These are phyloP conservation scores for Unio delphinus DNA, from an alignment of 2,888 invertebrate species.

Conservation along the genomic window DNA sequence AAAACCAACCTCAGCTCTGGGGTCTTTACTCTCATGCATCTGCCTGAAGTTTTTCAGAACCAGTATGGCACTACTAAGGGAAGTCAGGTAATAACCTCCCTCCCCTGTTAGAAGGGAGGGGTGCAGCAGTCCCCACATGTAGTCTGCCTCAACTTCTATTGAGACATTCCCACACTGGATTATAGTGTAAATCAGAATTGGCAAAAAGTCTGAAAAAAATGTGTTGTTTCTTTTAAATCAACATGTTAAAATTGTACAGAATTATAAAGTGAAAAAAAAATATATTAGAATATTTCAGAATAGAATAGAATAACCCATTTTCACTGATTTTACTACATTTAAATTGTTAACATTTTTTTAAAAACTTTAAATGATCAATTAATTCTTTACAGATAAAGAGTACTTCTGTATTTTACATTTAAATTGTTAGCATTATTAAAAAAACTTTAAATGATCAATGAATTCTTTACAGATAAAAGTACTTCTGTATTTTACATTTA, in stretches of 20 bases:
- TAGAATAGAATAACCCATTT: not conserved
- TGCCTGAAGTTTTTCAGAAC: conserved; percentile 81
- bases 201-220: conserved; percentile 83
- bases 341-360: not conserved
- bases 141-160: conserved; percentile 95
- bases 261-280: not conserved
- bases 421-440: not conserved
- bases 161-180: conserved; percentile 91
- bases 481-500: no score
- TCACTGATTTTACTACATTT: not conserved
- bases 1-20: conserved; percentile 46
- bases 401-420: no score
- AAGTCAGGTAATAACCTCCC: conserved; percentile 94
- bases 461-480: no score
- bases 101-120: conserved; percentile 92
- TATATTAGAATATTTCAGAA: not conserved
- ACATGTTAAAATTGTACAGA: not conserved
- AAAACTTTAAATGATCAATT: not conserved
- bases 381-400: no score
- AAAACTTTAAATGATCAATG: not conserved
- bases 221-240: not conserved
- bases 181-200: conserved; percentile 91
- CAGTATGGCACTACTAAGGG: conserved; percentile 92
- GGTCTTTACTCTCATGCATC: conserved; percentile 50
- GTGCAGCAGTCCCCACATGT: conserved; percentile 94